Percentiles rank a stretch among this genome's conserved stretches.
These are phyloP conservation scores for Lepilemur septentrionalis DNA, from an alignment of 2,797 vertebrate species.

Conservation along the genomic window DNA sequence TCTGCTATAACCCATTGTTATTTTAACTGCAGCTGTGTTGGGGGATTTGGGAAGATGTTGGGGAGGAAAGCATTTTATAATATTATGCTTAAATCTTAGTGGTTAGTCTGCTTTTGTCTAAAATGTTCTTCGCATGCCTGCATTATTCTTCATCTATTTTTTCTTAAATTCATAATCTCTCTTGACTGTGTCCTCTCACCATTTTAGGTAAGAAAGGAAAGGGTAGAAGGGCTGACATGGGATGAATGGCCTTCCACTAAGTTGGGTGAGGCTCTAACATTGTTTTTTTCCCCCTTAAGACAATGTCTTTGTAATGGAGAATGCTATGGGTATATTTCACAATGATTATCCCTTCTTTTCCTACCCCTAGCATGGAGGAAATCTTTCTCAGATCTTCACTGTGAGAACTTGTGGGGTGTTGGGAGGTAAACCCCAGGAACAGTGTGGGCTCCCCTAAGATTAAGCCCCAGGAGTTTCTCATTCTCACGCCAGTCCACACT, in stretches of 20 bases:
- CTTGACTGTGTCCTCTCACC: not conserved
- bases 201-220: not conserved
- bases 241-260: not conserved
- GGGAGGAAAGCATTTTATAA: too few species aligned
- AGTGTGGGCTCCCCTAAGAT: not conserved
- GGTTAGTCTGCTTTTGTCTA: not conserved
- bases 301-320: not conserved
- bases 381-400: not conserved
- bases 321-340: not conserved
- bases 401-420: not conserved
- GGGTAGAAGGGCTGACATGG: too few species aligned
- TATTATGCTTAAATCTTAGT: too few species aligned
- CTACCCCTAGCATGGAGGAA: accelerated
- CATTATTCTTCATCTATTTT: not conserved
- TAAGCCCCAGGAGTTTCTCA: not conserved
- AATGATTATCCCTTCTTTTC: not conserved
- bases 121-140: not conserved
- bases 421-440: not conserved
- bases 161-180: not conserved
- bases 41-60: too few species aligned
- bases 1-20: too few species aligned
- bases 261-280: not conserved
- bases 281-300: not conserved
- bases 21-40: too few species aligned
- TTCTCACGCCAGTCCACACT: not conserved